A percentile compares a stretch with the other conserved stretches of the same genome.
phyloP scores from a whole-genome alignment of 1,140 invertebrate species.

The Lasioglossum albipes region DNA sequence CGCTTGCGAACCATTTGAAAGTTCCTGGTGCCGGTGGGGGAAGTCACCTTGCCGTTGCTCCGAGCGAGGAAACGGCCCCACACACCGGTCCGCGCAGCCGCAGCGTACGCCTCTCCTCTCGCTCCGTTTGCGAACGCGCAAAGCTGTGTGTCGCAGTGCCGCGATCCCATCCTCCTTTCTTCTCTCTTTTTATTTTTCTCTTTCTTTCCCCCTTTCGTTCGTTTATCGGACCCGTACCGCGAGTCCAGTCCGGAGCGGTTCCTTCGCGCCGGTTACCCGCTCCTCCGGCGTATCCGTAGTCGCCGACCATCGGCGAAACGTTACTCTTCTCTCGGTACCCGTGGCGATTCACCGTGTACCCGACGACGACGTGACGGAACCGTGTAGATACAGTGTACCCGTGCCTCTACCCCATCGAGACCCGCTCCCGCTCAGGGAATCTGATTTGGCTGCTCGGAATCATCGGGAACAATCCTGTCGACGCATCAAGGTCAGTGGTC shows the following conservation, averaged over 20 bases:
- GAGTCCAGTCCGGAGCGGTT: not conserved
- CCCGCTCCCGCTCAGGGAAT: slow-evolving; percentile 2
- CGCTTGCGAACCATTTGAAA: slow-evolving; percentile 58
- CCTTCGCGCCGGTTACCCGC: too few species aligned
- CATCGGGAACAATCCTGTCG: slow-evolving; percentile 72
- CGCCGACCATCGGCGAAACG: too few species aligned
- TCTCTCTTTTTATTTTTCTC: too few species aligned
- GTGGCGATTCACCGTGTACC: not conserved
- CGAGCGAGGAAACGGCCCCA: slow-evolving; percentile 56
- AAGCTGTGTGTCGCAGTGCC: not conserved
- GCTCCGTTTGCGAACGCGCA: slow-evolving; percentile 23
- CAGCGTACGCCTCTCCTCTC: slow-evolving; percentile 72
- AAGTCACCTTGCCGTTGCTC: slow-evolving; percentile 50
- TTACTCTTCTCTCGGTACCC: slow-evolving; percentile 5
- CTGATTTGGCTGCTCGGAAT: slow-evolving; percentile 19
- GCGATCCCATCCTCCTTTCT: too few species aligned
- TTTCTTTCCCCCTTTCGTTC: not conserved
- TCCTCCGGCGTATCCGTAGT: too few species aligned
- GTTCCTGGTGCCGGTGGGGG: slow-evolving; percentile 36
- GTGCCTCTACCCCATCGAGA: not conserved
- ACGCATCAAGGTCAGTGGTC: slow-evolving; percentile 70
- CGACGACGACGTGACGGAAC: not conserved
- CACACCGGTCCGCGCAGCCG: slow-evolving; percentile 78
- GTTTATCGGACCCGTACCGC: not conserved
- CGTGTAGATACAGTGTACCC: slow-evolving; percentile 26